These are phyloP conservation scores for Nudaria mundana DNA, from an alignment of 2,888 invertebrate genomes.

Conservation along the genomic window DNA sequence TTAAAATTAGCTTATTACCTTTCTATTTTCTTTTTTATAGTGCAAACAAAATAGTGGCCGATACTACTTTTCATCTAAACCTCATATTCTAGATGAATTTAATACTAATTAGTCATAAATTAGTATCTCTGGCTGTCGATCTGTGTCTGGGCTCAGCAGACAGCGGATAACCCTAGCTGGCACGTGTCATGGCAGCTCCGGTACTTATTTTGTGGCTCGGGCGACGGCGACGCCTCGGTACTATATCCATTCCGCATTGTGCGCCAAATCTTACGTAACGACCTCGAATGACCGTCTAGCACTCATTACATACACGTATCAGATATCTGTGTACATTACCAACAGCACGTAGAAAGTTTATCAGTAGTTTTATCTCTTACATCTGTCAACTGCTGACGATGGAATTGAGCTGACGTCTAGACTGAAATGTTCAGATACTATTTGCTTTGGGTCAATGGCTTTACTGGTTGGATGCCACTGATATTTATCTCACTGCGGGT, in stretches of 20 bases:
- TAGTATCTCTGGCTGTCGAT: conserved; percentile 1
- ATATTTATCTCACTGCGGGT: too few relatives aligned
- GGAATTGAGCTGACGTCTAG: conserved; percentile 9
- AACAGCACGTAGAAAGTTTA: not conserved
- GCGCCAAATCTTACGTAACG: conserved; percentile 57
- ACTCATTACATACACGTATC: conserved; percentile 22
- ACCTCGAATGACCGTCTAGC: conserved; percentile 23
- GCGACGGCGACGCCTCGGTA: conserved; percentile 45
- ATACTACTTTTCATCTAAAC: too few relatives aligned
- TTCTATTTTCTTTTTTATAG: too few relatives aligned
- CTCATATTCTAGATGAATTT: conserved; percentile 6
- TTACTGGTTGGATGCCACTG: too few relatives aligned
- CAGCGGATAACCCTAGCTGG: conserved; percentile 30
- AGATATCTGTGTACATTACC: conserved; percentile 23
- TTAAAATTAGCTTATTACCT: too few relatives aligned
- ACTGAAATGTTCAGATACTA: conserved; percentile 13
- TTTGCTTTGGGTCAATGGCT: conserved; percentile 9
- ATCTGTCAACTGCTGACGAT: conserved; percentile 21
- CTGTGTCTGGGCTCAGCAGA: conserved; percentile 18
- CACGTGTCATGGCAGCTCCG: conserved; percentile 33
- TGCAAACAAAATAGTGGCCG: too few relatives aligned
- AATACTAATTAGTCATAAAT: conserved; percentile 5
- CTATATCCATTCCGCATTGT: conserved; percentile 51
- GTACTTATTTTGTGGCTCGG: too few relatives aligned
- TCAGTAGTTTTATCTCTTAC: conserved; percentile 10